A percentile compares a stretch with the other conserved stretches of the same genome.
Evolutionary conservation across 2,888 invertebrate genomes (phyloP).

Genomic region (Pheosia tremula): DNA sequence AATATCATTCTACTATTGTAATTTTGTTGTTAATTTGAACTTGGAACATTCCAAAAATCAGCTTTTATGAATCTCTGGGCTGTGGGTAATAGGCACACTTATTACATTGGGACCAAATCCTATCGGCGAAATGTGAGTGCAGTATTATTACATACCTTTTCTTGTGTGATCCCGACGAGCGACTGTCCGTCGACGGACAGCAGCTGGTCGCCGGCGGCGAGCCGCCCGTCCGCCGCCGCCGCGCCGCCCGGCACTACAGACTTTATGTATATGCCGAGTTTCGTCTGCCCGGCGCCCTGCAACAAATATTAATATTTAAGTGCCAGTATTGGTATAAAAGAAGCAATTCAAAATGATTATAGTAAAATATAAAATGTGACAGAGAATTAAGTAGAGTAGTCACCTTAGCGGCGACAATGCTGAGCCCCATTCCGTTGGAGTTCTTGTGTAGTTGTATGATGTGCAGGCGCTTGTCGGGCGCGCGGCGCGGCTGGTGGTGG

Average conservation of each 20-base stretch:
- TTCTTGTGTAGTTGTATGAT: conserved; percentile 96
- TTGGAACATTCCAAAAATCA: too few relatives aligned
- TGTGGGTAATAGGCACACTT: too few relatives aligned
- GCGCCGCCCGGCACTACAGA: conserved; percentile 98
- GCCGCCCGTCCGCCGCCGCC: conserved; percentile 95
- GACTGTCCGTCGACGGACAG: conserved; percentile 98
- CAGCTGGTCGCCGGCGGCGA: conserved; percentile 98
- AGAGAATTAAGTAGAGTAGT: too few relatives aligned
- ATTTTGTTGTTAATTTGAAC: too few relatives aligned
- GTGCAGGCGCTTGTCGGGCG: conserved; percentile 82
- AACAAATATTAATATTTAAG: not conserved
- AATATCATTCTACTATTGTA: too few relatives aligned
- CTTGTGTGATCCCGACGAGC: conserved; percentile 93
- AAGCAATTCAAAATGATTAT: not conserved
- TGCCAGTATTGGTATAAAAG: not conserved
- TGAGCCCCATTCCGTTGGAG: conserved; percentile 98
- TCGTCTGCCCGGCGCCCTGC: conserved; percentile 82
- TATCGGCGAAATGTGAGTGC: too few relatives aligned
- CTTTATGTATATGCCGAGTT: conserved; percentile 99
- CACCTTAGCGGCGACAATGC: conserved; percentile 98
- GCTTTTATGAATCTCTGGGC: too few relatives aligned
- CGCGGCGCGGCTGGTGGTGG: conserved; percentile 84
- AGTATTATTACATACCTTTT: conserved; percentile 77
- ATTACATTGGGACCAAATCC: too few relatives aligned
- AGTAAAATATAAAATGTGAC: not conserved